Percentiles rank a stretch among this genome's conserved stretches.
Evolutionary conservation across 2,113 vertebrate species (phyloP).

Genomic region (Hystrix brachyura): DNA sequence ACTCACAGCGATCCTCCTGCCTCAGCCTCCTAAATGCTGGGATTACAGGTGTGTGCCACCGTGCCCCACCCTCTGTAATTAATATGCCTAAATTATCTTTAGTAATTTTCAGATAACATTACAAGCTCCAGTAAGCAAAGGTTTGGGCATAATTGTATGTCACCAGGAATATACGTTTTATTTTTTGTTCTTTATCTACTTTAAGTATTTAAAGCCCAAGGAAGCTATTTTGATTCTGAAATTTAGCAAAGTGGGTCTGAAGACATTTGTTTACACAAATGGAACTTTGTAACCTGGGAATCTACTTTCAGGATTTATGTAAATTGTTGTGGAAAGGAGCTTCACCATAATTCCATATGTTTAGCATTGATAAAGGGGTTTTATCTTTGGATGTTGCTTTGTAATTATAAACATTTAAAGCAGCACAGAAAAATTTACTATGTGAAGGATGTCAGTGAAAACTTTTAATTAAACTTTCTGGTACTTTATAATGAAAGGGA

Average conservation of each 20-base stretch:
- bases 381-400: conserved; percentile 10
- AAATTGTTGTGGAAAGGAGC: background rate
- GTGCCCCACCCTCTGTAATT: background rate
- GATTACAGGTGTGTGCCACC: background rate
- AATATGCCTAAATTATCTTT: conserved; percentile 29
- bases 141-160: conserved; percentile 34
- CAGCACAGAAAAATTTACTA: background rate
- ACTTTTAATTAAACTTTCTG: conserved; percentile 23
- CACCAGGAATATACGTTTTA: conserved; percentile 42
- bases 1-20: background rate
- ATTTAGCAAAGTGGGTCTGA: background rate
- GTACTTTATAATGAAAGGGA: background rate
- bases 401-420: conserved; percentile 18
- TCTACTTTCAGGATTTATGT: background rate
- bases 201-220: conserved; percentile 18
- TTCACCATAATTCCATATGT: conserved; percentile 28
- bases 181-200: conserved; percentile 41
- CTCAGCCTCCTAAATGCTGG: background rate
- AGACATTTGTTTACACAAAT: conserved; percentile 11
- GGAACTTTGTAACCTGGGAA: background rate
- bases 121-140: conserved; percentile 36
- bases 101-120: conserved; percentile 58
- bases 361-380: conserved; percentile 58
- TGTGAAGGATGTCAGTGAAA: conserved; percentile 8
- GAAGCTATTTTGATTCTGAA: background rate